Evolutionary conservation across 1,140 invertebrate genomes (phyloP).

Genomic region (Bactericera cockerelli): DNA sequence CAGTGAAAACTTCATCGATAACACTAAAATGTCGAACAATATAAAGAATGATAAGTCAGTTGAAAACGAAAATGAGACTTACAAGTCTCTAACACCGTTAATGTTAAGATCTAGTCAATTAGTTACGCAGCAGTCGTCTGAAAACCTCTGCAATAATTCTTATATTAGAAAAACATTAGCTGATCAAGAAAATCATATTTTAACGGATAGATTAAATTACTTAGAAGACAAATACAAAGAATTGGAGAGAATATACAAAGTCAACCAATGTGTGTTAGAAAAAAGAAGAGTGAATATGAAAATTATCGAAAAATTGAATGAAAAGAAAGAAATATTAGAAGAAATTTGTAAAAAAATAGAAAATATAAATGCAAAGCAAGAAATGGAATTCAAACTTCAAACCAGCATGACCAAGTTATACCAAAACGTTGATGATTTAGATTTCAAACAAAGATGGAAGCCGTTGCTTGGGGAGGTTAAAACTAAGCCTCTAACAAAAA

Average conservation of each 20-base stretch:
- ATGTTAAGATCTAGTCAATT: too few relatives aligned
- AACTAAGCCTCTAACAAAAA: too few relatives aligned
- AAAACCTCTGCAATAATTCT: too few relatives aligned
- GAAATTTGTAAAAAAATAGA: neutral
- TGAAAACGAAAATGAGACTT: too few relatives aligned
- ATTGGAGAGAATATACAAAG: neutral
- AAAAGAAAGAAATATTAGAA: conserved; percentile 3
- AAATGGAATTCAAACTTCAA: neutral
- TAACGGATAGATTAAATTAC: neutral
- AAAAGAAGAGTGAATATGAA: neutral
- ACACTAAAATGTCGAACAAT: too few relatives aligned
- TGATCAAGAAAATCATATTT: too few relatives aligned
- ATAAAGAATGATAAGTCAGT: too few relatives aligned
- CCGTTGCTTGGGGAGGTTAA: too few relatives aligned
- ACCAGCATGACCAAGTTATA: neutral
- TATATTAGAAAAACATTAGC: too few relatives aligned
- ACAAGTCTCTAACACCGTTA: too few relatives aligned
- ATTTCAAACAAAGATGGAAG: neutral
- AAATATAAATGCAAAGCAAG: neutral
- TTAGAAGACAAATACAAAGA: conserved; percentile 1
- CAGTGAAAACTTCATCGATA: too few relatives aligned
- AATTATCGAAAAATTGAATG: conserved; percentile 5
- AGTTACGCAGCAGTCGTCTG: too few relatives aligned
- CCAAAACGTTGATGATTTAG: neutral
- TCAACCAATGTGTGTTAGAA: neutral